Percentiles rank a stretch among this genome's conserved stretches.
Evolutionary conservation across 2,113 vertebrate species (phyloP).

Genomic region (Nyctereutes procyonoides): DNA sequence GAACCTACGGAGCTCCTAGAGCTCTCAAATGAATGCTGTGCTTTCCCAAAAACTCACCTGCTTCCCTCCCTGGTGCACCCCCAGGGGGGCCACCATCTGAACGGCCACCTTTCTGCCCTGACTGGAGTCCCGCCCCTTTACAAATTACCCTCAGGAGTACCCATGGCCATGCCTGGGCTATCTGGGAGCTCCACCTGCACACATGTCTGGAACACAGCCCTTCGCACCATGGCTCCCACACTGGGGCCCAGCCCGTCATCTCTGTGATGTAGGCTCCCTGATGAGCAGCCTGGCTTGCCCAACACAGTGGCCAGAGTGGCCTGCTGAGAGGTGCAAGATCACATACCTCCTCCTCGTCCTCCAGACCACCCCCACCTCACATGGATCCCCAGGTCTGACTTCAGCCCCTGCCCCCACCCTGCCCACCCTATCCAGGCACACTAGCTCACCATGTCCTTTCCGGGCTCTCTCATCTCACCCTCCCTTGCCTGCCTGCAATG

Average conservation of each 20-base stretch:
- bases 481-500: not conserved
- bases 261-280: fast-evolving
- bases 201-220: fast-evolving
- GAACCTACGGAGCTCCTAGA: fast-evolving
- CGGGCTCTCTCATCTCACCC: not conserved
- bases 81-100: no score
- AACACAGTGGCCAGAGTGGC: not conserved
- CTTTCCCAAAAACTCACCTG: no score
- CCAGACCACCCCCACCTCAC: not conserved
- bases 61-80: not conserved
- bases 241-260: not conserved
- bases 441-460: not conserved
- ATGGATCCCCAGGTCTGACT: not conserved
- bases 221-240: no score
- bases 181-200: not conserved
- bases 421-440: not conserved
- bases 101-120: no score
- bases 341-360: not conserved
- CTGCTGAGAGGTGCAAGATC: not conserved
- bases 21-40: no score
- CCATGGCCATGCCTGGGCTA: fast-evolving
- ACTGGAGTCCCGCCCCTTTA: not conserved
- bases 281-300: not conserved
- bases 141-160: no score
- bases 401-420: not conserved